Evolutionary conservation across 2,888 invertebrate genomes (phyloP).

Genomic region (Melieria crassipennis): DNA sequence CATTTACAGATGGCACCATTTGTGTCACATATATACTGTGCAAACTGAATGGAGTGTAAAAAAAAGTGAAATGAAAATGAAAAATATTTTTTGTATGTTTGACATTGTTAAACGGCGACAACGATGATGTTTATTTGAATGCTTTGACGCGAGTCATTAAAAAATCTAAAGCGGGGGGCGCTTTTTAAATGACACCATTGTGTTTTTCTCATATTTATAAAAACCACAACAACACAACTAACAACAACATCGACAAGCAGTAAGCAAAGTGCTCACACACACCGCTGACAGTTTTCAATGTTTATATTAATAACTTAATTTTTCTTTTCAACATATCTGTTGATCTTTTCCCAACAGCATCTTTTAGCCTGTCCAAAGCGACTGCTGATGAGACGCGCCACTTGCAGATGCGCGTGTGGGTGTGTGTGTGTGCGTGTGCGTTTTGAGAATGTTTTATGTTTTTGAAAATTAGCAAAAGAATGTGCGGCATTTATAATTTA

Average conservation of each 20-base stretch:
- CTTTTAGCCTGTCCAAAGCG: no score
- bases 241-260: background rate
- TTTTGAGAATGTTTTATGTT: constrained; percentile 27
- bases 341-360: background rate
- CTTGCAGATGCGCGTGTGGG: background rate
- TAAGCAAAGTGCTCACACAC: background rate
- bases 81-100: background rate
- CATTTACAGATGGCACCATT: background rate
- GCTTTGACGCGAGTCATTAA: background rate
- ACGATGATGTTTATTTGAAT: background rate
- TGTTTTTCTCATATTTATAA: background rate
- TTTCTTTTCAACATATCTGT: background rate
- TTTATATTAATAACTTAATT: background rate
- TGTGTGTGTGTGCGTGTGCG: background rate
- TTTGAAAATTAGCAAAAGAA: constrained; percentile 32
- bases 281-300: background rate
- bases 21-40: background rate
- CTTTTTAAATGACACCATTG: background rate
- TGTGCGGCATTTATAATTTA: constrained; percentile 30
- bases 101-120: background rate
- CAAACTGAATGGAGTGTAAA: background rate
- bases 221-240: background rate
- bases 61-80: background rate
- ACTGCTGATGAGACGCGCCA: background rate
- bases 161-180: background rate